Conservation (phyloP, 2,888 invertebrate species). For the Masnerella sp. region DNA sequence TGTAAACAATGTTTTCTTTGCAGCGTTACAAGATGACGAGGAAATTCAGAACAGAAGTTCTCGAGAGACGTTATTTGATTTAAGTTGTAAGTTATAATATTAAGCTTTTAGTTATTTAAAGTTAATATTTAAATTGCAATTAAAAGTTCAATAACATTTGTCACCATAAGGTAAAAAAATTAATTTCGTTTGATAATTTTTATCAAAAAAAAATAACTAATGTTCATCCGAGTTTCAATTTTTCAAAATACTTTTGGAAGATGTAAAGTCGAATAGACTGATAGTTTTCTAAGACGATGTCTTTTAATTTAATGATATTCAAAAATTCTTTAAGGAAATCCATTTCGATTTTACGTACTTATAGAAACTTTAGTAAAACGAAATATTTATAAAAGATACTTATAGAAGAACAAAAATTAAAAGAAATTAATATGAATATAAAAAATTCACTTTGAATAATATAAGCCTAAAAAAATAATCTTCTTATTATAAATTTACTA, state of each 20-base stretch:
- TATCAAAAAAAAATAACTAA: neutral
- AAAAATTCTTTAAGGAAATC: slow-evolving; percentile 20
- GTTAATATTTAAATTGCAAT: neutral
- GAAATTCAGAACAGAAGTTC: slow-evolving; percentile 46
- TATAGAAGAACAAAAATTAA: too few relatives aligned
- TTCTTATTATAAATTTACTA: too few relatives aligned
- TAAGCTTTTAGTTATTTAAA: neutral
- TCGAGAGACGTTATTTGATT: slow-evolving; percentile 34
- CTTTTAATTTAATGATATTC: slow-evolving; percentile 20
- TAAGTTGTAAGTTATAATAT: slow-evolving; percentile 21
- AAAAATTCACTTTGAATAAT: too few relatives aligned
- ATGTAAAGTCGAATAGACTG: slow-evolving; percentile 7
- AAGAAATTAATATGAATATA: too few relatives aligned
- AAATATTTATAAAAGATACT: too few relatives aligned
- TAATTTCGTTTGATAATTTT: neutral
- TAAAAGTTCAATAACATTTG: too few relatives aligned
- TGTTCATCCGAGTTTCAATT: slow-evolving; percentile 2
- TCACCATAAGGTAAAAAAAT: too few relatives aligned
- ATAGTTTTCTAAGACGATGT: slow-evolving; percentile 17
- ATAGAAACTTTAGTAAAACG: slow-evolving; percentile 40
- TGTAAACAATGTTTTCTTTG: slow-evolving; percentile 1
- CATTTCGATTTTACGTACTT: slow-evolving; percentile 14
- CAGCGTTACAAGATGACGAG: slow-evolving; percentile 63
- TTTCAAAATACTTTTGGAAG: slow-evolving; percentile 1
- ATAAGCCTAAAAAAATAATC: too few relatives aligned